A percentile compares a stretch with the other conserved stretches of the same genome.
These are phyloP conservation scores for Leucophenga varia DNA, from an alignment of 1,140 invertebrate species.

Conservation along the genomic window DNA sequence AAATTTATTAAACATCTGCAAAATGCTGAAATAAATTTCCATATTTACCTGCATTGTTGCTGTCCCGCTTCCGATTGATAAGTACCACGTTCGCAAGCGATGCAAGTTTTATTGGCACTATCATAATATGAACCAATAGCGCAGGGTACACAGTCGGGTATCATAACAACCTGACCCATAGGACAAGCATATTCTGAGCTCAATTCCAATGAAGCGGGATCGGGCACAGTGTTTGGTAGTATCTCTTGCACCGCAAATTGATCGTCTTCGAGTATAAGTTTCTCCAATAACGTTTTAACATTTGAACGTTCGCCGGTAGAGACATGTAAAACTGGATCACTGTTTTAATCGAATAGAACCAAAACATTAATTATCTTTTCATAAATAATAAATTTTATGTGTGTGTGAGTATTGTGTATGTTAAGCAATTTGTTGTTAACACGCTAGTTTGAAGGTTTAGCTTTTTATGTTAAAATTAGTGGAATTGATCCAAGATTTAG, in stretches of 20 bases:
- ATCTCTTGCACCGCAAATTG: constrained; percentile 92
- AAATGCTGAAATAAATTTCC: too few relatives aligned
- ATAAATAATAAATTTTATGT: neutral
- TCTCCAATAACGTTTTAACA: constrained; percentile 80
- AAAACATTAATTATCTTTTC: neutral
- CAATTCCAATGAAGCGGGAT: constrained; percentile 82
- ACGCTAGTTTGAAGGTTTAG: constrained; percentile 26
- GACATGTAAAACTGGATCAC: constrained; percentile 84
- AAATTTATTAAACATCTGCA: too few relatives aligned
- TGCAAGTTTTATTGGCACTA: constrained; percentile 71
- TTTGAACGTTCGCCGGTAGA: constrained; percentile 84
- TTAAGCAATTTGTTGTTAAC: constrained; percentile 17
- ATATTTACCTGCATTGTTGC: constrained; percentile 81
- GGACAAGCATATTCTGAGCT: constrained; percentile 92
- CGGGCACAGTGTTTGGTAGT: constrained; percentile 89
- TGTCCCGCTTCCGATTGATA: constrained; percentile 95
- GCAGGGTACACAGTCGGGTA: constrained; percentile 92
- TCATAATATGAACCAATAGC: constrained; percentile 89
- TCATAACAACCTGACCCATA: constrained; percentile 87
- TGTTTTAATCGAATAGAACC: constrained; percentile 53
- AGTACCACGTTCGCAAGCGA: constrained; percentile 82
- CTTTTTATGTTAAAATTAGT: constrained; percentile 14
- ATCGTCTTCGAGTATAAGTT: constrained; percentile 86
- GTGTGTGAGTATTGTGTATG: neutral
- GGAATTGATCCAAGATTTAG: too few relatives aligned